These are phyloP conservation scores for Planococcus citri DNA, from an alignment of 1,140 invertebrate genomes.

Conservation along the genomic window DNA sequence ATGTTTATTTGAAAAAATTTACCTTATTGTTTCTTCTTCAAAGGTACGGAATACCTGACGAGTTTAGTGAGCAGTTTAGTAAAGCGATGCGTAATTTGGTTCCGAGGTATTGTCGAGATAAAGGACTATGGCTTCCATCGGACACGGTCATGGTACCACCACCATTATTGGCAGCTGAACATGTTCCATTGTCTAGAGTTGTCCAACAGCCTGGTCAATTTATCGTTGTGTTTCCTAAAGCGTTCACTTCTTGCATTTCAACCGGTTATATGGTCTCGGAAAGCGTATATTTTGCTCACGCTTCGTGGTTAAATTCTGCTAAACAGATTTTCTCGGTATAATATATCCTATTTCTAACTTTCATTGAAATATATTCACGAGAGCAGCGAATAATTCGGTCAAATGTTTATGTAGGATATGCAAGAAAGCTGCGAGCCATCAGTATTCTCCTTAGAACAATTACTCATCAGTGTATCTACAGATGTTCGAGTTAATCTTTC, in stretches of 20 bases:
- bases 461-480: constrained; percentile 63
- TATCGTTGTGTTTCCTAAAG: constrained; percentile 79
- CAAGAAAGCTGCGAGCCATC: constrained; percentile 75
- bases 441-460: constrained; percentile 76
- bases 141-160: constrained; percentile 95
- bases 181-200: constrained; percentile 62
- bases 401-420: constrained; percentile 49
- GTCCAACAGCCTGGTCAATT: constrained; percentile 83
- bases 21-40: constrained; percentile 9
- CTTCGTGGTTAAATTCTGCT: constrained; percentile 63
- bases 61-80: constrained; percentile 59
- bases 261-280: constrained; percentile 85
- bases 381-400: not conserved
- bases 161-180: constrained; percentile 54
- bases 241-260: constrained; percentile 77
- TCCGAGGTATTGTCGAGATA: constrained; percentile 61
- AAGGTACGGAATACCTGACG: constrained; percentile 71
- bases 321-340: constrained; percentile 58
- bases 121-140: constrained; percentile 76
- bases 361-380: constrained; percentile 11
- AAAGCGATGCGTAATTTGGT: constrained; percentile 58
- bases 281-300: constrained; percentile 83
- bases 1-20: too few relatives aligned
- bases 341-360: not conserved
- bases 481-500: constrained; percentile 52